Percentiles rank a stretch among this genome's conserved stretches.
Conservation (phyloP, 30 jellyfish, hydroid and myxozoan species). For the Morbakka virulenta region DNA sequence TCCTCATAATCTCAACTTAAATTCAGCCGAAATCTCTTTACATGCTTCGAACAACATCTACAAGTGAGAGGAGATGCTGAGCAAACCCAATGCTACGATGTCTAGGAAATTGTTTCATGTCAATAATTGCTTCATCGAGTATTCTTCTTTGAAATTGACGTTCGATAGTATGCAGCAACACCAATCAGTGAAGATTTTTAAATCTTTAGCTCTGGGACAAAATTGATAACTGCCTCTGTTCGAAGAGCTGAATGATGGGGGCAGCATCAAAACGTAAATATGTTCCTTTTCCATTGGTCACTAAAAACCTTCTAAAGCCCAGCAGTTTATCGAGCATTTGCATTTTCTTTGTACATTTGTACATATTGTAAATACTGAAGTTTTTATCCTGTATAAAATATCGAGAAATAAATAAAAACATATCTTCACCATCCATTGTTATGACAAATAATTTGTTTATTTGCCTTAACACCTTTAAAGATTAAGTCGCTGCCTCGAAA, state of each 20-base stretch:
- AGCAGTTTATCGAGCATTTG: neutral
- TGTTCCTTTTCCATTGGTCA: neutral
- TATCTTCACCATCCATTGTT: neutral
- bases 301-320: neutral
- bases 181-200: too few species aligned
- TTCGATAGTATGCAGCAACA: too few species aligned
- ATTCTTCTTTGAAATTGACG: too few species aligned
- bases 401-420: too few species aligned
- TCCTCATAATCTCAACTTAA: neutral
- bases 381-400: too few species aligned
- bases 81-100: conserved; percentile 19
- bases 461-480: too few species aligned
- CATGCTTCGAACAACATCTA: conserved; percentile 8
- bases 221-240: neutral
- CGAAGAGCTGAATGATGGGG: neutral
- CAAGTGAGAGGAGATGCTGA: conserved; percentile 12
- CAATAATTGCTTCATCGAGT: neutral
- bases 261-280: neutral
- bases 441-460: neutral
- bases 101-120: conserved; percentile 15
- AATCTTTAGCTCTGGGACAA: neutral
- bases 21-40: conserved; percentile 1
- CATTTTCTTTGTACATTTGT: too few species aligned
- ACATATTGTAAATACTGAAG: too few species aligned
- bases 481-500: too few species aligned